Percentiles rank a stretch among this genome's conserved stretches.
phyloP scores from a whole-genome alignment of 2,888 invertebrate genomes.

The Tachystola acroxantha region DNA sequence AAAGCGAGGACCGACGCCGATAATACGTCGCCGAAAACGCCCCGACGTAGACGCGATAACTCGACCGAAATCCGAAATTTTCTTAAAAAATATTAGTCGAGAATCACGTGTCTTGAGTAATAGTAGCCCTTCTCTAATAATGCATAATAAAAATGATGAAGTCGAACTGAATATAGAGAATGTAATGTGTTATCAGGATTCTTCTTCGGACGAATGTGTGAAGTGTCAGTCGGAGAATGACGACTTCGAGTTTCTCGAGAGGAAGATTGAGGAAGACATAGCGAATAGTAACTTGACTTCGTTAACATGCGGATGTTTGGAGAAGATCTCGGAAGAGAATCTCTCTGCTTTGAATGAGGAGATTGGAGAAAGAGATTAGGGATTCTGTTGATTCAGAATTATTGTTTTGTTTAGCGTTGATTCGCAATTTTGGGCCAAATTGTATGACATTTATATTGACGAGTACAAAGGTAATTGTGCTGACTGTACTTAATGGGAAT shows the following conservation, averaged over 20 bases:
- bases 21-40: constrained; percentile 15
- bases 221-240: constrained; percentile 50
- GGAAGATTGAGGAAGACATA: constrained; percentile 56
- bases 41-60: constrained; percentile 16
- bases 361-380: constrained; percentile 23
- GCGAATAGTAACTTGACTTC: constrained; percentile 32
- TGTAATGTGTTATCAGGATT: constrained; percentile 62
- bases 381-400: constrained; percentile 24
- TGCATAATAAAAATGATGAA: constrained; percentile 34
- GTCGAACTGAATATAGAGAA: constrained; percentile 65
- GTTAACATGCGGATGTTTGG: constrained; percentile 43
- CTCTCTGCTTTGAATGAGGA: constrained; percentile 52
- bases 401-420: too few relatives aligned
- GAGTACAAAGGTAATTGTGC: constrained; percentile 19
- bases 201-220: constrained; percentile 64
- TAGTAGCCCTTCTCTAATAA: constrained; percentile 52
- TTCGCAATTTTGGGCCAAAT: constrained; percentile 15
- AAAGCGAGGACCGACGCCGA: constrained; percentile 30
- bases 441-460: constrained; percentile 20
- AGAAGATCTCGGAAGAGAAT: constrained; percentile 68
- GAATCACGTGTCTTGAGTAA: constrained; percentile 47
- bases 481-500: constrained; percentile 1
- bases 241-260: constrained; percentile 59
- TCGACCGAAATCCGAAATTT: constrained; percentile 46
- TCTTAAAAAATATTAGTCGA: constrained; percentile 30